These are phyloP conservation scores for Platyrinchus mystaceus DNA, from an alignment of 2,797 vertebrate genomes.

Conservation along the genomic window DNA sequence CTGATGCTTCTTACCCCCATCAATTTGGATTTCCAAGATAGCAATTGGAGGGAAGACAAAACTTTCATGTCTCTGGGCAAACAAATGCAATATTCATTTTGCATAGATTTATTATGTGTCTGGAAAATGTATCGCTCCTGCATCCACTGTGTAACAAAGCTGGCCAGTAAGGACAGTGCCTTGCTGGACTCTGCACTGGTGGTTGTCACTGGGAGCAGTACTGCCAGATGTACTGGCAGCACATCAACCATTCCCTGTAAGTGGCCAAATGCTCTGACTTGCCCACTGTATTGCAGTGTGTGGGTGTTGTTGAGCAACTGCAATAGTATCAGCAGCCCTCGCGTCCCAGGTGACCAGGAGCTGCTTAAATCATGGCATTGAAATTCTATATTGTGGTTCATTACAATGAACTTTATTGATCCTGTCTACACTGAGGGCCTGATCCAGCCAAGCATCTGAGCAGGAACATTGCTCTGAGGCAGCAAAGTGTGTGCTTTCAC, in stretches of 20 bases:
- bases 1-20: background rate
- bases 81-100: background rate
- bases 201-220: background rate
- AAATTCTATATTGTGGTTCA: constrained; percentile 10
- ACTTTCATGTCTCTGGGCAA: constrained; percentile 1
- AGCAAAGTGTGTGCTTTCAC: background rate
- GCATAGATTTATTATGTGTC: background rate
- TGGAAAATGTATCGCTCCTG: fast-evolving
- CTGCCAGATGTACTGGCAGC: constrained; percentile 25
- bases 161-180: background rate
- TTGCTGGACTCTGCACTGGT: background rate
- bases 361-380: constrained; percentile 4
- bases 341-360: constrained; percentile 1
- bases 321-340: background rate
- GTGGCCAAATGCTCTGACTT: background rate
- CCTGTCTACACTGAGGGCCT: background rate
- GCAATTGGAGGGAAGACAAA: background rate
- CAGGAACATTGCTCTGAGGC: background rate
- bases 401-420: constrained; percentile 28
- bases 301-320: background rate
- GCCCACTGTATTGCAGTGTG: background rate
- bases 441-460: background rate
- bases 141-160: background rate
- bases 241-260: background rate
- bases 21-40: background rate